These are phyloP conservation scores for Heliangelus exortis DNA, from an alignment of 2,797 vertebrate species.

Conservation along the genomic window DNA sequence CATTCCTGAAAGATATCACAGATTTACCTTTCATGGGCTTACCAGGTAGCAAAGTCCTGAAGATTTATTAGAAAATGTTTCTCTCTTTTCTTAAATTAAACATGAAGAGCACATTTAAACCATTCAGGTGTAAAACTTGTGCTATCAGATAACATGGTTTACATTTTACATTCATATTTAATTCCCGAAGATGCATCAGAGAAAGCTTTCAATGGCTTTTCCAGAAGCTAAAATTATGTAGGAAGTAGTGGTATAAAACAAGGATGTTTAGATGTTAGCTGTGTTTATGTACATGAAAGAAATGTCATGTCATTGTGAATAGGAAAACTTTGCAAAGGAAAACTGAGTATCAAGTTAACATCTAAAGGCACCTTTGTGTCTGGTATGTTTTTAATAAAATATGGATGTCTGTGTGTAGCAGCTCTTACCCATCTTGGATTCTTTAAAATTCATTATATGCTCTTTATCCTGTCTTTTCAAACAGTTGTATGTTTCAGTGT, in stretches of 20 bases:
- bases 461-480: not conserved
- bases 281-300: not conserved
- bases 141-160: not conserved
- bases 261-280: not conserved
- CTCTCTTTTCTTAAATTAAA: slow-evolving; percentile 3
- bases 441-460: not conserved
- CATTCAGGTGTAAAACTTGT: not conserved
- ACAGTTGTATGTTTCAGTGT: not conserved
- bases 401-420: not conserved
- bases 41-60: not conserved
- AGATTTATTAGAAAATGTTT: not conserved
- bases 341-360: not conserved
- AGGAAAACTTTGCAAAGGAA: not conserved
- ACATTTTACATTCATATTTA: slow-evolving; percentile 38
- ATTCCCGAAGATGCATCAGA: not conserved
- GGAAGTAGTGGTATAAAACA: not conserved
- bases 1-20: not conserved
- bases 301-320: not conserved
- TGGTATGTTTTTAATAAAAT: slow-evolving; percentile 25
- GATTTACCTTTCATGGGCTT: not conserved
- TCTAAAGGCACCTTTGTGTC: slow-evolving; percentile 15
- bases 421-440: not conserved
- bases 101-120: slow-evolving; percentile 7
- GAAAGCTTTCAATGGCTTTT: slow-evolving; percentile 4
- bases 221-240: not conserved